A percentile compares a stretch with the other conserved stretches of the same genome.
These are phyloP conservation scores for Neolamprologus caudopunctatus DNA, from an alignment of 2,113 vertebrate species.

Conservation along the genomic window DNA sequence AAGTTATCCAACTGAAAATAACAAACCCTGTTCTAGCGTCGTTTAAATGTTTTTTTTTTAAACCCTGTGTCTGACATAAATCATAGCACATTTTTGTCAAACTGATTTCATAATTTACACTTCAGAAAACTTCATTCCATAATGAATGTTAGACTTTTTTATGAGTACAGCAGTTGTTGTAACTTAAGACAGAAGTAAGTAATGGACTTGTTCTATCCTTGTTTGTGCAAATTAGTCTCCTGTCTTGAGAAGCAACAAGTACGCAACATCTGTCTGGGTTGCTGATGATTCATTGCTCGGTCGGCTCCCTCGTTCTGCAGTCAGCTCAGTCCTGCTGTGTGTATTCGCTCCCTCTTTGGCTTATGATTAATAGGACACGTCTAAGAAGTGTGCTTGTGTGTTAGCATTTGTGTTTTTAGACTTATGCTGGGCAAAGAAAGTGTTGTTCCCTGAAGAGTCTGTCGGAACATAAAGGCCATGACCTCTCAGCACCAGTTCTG, in stretches of 20 bases:
- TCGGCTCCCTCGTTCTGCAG: not conserved
- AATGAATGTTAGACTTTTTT: not conserved
- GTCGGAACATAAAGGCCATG: conserved; percentile 44
- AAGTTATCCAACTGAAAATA: not conserved
- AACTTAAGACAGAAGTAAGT: not conserved
- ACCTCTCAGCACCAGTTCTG: conserved; percentile 32
- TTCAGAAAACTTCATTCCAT: not conserved
- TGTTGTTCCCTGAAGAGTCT: conserved; percentile 12
- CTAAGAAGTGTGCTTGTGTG: not conserved
- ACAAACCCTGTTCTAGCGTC: not conserved
- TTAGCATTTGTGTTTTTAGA: conserved; percentile 11
- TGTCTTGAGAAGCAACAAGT: not conserved
- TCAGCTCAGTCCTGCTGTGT: conserved; percentile 7
- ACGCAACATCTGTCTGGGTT: not conserved
- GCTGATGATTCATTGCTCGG: conserved; percentile 1
- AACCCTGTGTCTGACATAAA: conserved; percentile 1
- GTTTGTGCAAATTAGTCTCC: conserved; percentile 1
- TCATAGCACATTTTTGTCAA: not conserved
- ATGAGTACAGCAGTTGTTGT: not conserved
- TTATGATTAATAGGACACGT: conserved; percentile 26
- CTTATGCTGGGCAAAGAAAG: not conserved
- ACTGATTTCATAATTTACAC: not conserved
- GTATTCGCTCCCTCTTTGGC: not conserved
- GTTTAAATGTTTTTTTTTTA: not conserved
- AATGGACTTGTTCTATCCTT: not conserved